A percentile compares a stretch with the other conserved stretches of the same genome.
These are phyloP conservation scores for Nyctereutes procyonoides DNA, from an alignment of 2,113 vertebrate genomes.

Conservation along the genomic window DNA sequence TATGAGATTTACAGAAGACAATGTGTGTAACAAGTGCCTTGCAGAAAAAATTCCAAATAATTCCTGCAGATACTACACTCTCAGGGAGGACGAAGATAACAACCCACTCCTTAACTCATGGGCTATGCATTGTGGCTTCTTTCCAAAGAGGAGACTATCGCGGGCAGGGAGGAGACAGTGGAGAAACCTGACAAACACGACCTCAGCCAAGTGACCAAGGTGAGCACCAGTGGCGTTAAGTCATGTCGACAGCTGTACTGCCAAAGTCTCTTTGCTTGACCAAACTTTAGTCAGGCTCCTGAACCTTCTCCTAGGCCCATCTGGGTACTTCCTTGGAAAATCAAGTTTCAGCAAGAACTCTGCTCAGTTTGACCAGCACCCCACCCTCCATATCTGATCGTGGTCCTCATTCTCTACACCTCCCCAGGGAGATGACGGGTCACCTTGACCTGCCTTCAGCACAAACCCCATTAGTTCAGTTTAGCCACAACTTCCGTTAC, in stretches of 20 bases:
- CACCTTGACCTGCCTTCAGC: not conserved
- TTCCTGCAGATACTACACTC: not conserved
- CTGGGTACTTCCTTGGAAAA: not conserved
- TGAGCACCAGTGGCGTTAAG: not conserved
- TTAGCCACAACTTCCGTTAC: not conserved
- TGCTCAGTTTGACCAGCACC: not conserved
- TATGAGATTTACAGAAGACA: not conserved
- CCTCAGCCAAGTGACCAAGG: not conserved
- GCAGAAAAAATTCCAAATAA: not conserved
- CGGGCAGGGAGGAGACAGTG: fast-evolving
- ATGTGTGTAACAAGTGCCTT: not conserved
- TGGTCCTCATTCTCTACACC: not conserved
- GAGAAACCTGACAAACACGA: not conserved
- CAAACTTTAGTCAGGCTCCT: not conserved
- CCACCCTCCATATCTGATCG: not conserved
- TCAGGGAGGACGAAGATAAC: fast-evolving
- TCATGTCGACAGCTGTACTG: fast-evolving
- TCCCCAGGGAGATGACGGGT: fast-evolving
- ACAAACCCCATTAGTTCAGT: not conserved
- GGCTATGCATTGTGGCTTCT: not conserved
- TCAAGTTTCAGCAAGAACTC: not conserved
- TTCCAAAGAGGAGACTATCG: fast-evolving
- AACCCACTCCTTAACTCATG: fast-evolving
- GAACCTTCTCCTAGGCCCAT: not conserved
- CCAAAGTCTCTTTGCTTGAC: not conserved